Conservation (phyloP, 2,888 invertebrate species). For the Labia minor region DNA sequence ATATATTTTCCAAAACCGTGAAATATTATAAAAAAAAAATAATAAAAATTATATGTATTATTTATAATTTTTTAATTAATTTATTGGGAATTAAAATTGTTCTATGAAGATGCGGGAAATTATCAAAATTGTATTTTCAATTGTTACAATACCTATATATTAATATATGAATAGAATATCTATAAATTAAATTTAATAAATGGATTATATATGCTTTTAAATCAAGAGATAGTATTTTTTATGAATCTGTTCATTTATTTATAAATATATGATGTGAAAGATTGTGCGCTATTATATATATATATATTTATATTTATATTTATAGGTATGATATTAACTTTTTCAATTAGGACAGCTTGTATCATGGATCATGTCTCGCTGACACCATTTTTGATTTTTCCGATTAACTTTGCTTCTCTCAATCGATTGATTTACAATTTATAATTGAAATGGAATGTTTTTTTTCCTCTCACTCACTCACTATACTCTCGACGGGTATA, state of each 20-base stretch:
- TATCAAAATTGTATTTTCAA: no score
- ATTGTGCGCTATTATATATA: background rate
- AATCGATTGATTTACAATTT: background rate
- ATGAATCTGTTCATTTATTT: background rate
- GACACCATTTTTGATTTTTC: constrained; percentile 7
- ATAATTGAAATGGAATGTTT: background rate
- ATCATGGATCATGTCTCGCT: background rate
- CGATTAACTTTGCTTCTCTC: background rate
- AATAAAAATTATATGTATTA: no score
- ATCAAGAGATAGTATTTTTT: background rate
- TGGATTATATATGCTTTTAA: background rate
- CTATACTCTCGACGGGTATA: background rate
- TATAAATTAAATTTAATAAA: no score
- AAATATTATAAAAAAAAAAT: no score
- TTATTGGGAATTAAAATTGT: no score
- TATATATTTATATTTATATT: no score
- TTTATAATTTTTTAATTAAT: no score
- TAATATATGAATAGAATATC: no score
- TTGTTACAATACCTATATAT: no score
- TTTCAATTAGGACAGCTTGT: background rate
- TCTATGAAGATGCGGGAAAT: no score
- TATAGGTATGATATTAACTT: background rate
- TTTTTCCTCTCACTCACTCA: background rate
- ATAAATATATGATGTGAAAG: no score
- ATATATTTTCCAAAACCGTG: no score